phyloP scores from a whole-genome alignment of 2,113 vertebrate genomes.

The Burhinus bistriatus region DNA sequence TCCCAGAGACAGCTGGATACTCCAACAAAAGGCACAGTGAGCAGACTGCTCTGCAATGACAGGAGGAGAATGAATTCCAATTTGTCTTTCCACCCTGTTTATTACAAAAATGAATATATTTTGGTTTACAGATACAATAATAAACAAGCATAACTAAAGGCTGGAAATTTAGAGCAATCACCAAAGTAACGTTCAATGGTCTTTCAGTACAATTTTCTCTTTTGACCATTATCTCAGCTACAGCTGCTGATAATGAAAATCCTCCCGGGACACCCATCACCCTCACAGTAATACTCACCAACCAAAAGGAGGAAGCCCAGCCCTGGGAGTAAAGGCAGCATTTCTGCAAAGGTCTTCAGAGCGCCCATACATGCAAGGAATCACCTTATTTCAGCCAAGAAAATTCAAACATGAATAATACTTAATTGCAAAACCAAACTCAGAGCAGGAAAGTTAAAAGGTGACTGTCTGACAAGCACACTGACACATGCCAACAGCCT shows the following conservation, averaged over 20 bases:
- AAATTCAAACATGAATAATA: neutral
- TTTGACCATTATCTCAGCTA: neutral
- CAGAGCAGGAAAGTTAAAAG: neutral
- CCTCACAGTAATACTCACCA: conserved; percentile 2
- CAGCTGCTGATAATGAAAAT: neutral
- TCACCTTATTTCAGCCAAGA: neutral
- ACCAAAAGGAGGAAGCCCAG: conserved; percentile 22
- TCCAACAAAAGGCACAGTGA: neutral
- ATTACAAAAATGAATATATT: neutral
- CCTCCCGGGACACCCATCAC: fast-evolving
- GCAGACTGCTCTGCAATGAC: neutral
- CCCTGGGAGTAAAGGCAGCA: neutral
- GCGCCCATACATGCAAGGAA: fast-evolving
- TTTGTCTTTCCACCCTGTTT: neutral
- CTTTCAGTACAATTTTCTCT: neutral
- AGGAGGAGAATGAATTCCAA: neutral
- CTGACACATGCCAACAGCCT: fast-evolving
- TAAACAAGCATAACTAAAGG: neutral
- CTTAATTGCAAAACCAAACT: neutral
- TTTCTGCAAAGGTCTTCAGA: neutral
- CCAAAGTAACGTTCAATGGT: fast-evolving
- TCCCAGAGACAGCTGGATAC: neutral
- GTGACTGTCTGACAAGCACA: no score
- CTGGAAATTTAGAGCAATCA: neutral
- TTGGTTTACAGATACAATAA: neutral